phyloP scores from a whole-genome alignment of 1,140 invertebrate genomes.

The Brachionus rubens region DNA sequence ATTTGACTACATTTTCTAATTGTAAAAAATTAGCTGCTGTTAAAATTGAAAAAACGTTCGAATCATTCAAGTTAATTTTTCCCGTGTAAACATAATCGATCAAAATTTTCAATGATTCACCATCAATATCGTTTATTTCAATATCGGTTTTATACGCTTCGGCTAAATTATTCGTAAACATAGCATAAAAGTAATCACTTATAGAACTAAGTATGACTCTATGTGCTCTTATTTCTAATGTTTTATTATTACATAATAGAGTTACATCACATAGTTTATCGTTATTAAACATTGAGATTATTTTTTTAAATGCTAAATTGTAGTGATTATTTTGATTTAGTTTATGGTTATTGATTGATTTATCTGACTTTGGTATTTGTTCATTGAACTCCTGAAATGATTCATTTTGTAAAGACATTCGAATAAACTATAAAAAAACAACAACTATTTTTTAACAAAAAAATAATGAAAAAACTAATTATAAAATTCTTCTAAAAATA shows the following conservation, averaged over 20 bases:
- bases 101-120: conserved; percentile 75
- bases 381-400: too few species aligned
- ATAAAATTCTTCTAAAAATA: too few species aligned
- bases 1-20: conserved; percentile 78
- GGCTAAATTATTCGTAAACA: conserved; percentile 81
- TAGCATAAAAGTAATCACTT: conserved; percentile 88
- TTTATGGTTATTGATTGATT: background rate
- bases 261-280: conserved; percentile 54
- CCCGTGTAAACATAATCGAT: conserved; percentile 86
- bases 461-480: too few species aligned
- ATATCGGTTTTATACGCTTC: conserved; percentile 80
- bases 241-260: conserved; percentile 57
- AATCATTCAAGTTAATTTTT: conserved; percentile 53
- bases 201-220: conserved; percentile 77
- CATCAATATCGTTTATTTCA: conserved; percentile 75
- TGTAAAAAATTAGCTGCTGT: conserved; percentile 82
- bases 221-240: conserved; percentile 64
- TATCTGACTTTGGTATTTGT: too few species aligned
- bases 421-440: too few species aligned
- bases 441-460: too few species aligned
- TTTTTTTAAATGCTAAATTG: conserved; percentile 19
- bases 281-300: background rate
- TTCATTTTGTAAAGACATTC: too few species aligned
- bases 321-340: background rate
- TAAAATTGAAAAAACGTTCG: conserved; percentile 75